A percentile compares a stretch with the other conserved stretches of the same genome.
Evolutionary conservation across 2,797 vertebrate genomes (phyloP).

Genomic region (Bradypus variegatus): DNA sequence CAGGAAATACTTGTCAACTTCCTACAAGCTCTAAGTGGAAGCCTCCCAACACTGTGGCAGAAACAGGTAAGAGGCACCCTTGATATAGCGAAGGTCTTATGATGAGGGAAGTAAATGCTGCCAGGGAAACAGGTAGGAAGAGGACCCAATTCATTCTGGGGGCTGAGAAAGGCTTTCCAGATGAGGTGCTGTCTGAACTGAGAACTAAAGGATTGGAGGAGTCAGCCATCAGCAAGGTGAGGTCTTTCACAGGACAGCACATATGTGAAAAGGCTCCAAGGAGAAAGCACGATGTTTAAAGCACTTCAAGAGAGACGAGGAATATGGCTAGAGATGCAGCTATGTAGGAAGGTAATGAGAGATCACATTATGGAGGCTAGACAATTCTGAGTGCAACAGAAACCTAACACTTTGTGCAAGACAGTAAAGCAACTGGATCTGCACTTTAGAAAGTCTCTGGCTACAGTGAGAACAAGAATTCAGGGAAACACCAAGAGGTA

Average conservation of each 20-base stretch:
- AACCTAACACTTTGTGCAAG: not conserved
- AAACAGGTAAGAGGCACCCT: not conserved
- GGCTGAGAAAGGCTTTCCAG: not conserved
- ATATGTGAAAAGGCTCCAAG: not conserved
- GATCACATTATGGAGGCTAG: accelerated
- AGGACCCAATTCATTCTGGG: not conserved
- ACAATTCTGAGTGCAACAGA: not conserved
- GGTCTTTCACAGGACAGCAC: not conserved
- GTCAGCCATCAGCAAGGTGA: not conserved
- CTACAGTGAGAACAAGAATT: not conserved
- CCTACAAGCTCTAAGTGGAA: not conserved
- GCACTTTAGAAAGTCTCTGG: not conserved
- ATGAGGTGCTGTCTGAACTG: not conserved
- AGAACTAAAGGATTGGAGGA: not conserved
- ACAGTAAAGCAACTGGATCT: not conserved
- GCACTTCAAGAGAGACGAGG: not conserved
- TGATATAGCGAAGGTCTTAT: accelerated
- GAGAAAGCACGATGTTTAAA: not conserved
- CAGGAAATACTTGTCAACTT: not conserved
- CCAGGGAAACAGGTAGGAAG: not conserved
- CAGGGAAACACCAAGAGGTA: not conserved
- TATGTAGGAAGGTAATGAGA: too few species aligned
- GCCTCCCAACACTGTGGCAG: not conserved
- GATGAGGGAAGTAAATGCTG: not conserved
- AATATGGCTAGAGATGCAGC: not conserved